Conservation (phyloP, 2,797 vertebrate species). For the Anguilla marmorata region DNA sequence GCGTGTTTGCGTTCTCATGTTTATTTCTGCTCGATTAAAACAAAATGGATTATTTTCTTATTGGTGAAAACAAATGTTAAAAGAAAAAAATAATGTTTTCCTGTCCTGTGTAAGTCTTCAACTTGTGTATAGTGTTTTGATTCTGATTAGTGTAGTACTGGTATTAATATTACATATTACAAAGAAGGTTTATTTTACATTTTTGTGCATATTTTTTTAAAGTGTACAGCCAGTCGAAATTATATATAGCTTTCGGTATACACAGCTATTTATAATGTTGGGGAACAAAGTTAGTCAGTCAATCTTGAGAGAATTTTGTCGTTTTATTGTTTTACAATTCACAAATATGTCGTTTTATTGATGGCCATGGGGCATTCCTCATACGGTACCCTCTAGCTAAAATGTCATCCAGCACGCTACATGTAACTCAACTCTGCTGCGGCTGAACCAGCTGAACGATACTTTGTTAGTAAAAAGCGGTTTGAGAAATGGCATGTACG, state of each 20-base stretch:
- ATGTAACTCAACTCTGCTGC: not conserved
- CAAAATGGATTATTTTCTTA: constrained; percentile 4
- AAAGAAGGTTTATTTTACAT: constrained; percentile 25
- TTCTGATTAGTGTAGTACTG: not conserved
- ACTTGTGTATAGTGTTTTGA: constrained; percentile 5
- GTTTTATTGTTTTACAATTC: not conserved
- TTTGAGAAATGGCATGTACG: constrained; percentile 6
- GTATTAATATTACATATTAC: constrained; percentile 15
- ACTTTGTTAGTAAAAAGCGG: not conserved
- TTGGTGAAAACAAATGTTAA: constrained; percentile 1
- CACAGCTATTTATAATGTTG: not conserved
- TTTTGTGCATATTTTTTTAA: constrained; percentile 14
- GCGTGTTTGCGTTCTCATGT: constrained; percentile 37
- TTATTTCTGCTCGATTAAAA: constrained; percentile 43
- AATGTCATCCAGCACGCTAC: not conserved
- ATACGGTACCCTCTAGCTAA: not conserved
- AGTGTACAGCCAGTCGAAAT: constrained; percentile 9
- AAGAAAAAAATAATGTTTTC: not conserved
- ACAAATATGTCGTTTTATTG: not conserved
- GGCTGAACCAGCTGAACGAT: constrained; percentile 11
- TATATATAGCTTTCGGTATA: not conserved
- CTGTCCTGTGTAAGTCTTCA: constrained; percentile 13
- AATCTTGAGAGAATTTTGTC: not conserved
- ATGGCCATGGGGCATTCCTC: constrained; percentile 17
- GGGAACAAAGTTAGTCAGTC: not conserved